Evolutionary conservation across 2,113 vertebrate genomes (phyloP).

Genomic region (Halichoerus grypus): DNA sequence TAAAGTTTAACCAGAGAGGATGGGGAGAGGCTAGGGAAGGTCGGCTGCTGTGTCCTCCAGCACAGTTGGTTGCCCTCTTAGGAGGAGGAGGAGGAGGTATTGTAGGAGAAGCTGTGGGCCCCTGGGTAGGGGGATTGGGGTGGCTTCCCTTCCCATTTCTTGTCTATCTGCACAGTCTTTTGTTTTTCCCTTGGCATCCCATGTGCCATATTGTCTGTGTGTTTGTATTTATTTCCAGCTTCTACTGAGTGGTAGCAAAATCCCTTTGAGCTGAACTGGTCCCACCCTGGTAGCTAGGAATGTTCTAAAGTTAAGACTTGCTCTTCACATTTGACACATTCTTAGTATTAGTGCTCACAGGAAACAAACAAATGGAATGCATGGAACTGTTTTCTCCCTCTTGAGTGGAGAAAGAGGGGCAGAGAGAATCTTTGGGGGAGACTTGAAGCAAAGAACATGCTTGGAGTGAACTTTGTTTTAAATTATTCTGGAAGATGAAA

Average conservation of each 20-base stretch:
- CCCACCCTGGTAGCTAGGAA: constrained; percentile 57
- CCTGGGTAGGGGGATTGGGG: fast-evolving
- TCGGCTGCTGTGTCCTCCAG: background rate
- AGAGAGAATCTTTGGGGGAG: constrained; percentile 12
- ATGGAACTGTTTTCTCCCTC: background rate
- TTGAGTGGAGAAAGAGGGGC: constrained; percentile 29
- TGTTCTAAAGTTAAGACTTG: constrained; percentile 67
- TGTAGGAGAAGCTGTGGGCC: background rate
- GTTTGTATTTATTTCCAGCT: constrained; percentile 66
- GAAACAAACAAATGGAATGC: constrained; percentile 51
- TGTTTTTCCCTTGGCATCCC: background rate
- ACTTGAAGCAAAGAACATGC: constrained; percentile 23
- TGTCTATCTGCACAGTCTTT: background rate
- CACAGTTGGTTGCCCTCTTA: background rate
- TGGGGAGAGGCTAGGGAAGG: background rate
- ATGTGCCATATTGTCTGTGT: background rate
- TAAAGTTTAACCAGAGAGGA: background rate
- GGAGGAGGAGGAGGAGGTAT: background rate
- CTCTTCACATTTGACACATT: constrained; percentile 56
- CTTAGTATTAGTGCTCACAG: constrained; percentile 1
- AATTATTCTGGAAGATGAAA: constrained; percentile 25
- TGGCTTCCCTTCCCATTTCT: background rate
- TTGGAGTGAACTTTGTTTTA: constrained; percentile 25
- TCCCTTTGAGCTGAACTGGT: constrained; percentile 52
- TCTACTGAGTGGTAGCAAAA: constrained; percentile 58